A percentile compares a stretch with the other conserved stretches of the same genome.
Conservation (phyloP, 2,797 vertebrate genomes). For the Aulostomus chinensis region DNA sequence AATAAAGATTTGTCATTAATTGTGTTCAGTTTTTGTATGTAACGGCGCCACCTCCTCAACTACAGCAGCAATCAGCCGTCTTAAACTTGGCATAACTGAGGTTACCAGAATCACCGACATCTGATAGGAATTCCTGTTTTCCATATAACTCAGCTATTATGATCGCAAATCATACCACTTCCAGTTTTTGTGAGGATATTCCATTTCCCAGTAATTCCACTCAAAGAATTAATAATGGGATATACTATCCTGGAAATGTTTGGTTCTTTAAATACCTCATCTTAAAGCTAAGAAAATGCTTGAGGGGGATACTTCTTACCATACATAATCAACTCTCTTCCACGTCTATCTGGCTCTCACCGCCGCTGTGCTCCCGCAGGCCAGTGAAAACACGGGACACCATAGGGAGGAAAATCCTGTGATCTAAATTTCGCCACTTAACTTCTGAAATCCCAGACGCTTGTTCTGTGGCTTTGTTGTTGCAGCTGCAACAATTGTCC, state of each 20-base stretch:
- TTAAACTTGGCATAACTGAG: slow-evolving; percentile 48
- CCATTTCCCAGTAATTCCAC: slow-evolving; percentile 65
- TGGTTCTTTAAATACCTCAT: slow-evolving; percentile 52
- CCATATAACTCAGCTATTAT: slow-evolving; percentile 49
- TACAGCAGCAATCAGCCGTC: slow-evolving; percentile 34
- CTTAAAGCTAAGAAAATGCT: slow-evolving; percentile 70
- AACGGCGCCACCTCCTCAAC: slow-evolving; percentile 8
- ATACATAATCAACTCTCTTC: slow-evolving; percentile 71
- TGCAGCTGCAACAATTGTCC: slow-evolving; percentile 70
- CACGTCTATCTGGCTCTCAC: slow-evolving; percentile 59
- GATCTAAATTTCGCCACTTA: slow-evolving; percentile 64
- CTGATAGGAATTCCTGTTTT: slow-evolving; percentile 47
- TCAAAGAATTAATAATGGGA: slow-evolving; percentile 61
- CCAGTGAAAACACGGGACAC: slow-evolving; percentile 69
- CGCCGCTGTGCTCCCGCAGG: slow-evolving; percentile 43
- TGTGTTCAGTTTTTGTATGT: slow-evolving; percentile 19
- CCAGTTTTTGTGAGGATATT: slow-evolving; percentile 61
- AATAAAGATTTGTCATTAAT: background rate
- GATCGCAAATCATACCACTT: slow-evolving; percentile 45
- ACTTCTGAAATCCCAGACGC: slow-evolving; percentile 60
- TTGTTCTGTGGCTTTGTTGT: slow-evolving; percentile 54
- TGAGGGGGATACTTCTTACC: slow-evolving; percentile 63
- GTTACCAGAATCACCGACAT: slow-evolving; percentile 46
- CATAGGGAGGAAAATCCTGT: slow-evolving; percentile 49
- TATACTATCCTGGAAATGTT: slow-evolving; percentile 58